phyloP scores from a whole-genome alignment of 1,140 invertebrate species.

The Telenomus remus region DNA sequence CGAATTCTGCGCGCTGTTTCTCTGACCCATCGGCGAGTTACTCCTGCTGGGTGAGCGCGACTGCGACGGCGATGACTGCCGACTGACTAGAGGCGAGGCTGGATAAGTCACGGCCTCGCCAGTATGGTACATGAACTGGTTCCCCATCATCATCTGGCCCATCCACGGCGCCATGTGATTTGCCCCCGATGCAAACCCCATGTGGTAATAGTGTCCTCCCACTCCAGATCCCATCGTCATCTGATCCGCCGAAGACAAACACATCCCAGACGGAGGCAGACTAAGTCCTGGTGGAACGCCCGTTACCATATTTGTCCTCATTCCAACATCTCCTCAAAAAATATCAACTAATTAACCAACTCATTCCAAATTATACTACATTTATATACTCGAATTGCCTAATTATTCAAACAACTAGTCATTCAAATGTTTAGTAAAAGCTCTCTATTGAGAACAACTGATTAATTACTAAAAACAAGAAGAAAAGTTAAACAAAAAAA shows the following conservation, averaged over 20 bases:
- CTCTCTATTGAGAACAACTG: background rate
- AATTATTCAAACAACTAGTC: no score
- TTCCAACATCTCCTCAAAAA: constrained; percentile 66
- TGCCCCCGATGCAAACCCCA: constrained; percentile 68
- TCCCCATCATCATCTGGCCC: constrained; percentile 71
- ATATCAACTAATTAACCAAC: background rate
- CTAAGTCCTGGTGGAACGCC: constrained; percentile 69
- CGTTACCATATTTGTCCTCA: constrained; percentile 65
- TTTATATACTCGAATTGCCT: no score
- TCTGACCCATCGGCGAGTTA: constrained; percentile 65
- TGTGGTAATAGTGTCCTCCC: constrained; percentile 68
- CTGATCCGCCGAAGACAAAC: constrained; percentile 70
- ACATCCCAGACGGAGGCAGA: constrained; percentile 69
- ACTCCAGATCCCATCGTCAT: constrained; percentile 65
- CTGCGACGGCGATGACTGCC: constrained; percentile 74
- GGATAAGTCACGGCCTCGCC: constrained; percentile 69
- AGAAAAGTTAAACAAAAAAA: no score
- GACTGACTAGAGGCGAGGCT: constrained; percentile 73
- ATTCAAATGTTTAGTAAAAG: background rate
- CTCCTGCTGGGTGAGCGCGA: constrained; percentile 73
- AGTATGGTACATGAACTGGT: constrained; percentile 71
- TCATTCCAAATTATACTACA: no score
- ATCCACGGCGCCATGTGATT: constrained; percentile 71
- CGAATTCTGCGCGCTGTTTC: constrained; percentile 35
- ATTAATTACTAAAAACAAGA: no score